Percentiles rank a stretch among this genome's conserved stretches.
Conservation (phyloP, 2,888 invertebrate genomes). For the Saturnia japonica region DNA sequence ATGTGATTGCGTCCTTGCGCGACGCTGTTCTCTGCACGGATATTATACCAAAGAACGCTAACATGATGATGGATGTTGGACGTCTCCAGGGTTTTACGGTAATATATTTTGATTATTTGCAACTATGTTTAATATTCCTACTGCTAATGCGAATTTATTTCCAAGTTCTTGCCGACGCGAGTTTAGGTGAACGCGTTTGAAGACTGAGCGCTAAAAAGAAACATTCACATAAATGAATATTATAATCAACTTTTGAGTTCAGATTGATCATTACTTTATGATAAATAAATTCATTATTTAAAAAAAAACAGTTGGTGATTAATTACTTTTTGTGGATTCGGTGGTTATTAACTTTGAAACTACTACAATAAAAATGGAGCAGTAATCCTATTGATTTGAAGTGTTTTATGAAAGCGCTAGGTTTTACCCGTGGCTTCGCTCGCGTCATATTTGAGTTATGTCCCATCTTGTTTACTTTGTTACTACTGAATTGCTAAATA, state of each 20-base stretch:
- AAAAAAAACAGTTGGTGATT: too few species aligned
- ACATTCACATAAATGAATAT: not conserved
- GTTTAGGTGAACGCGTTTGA: not conserved
- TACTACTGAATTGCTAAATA: too few species aligned
- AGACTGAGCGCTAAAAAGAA: not conserved
- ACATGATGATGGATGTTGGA: conserved; percentile 99
- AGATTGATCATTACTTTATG: too few species aligned
- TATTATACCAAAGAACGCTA: conserved; percentile 97
- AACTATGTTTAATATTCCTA: conserved; percentile 5
- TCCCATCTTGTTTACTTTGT: too few species aligned
- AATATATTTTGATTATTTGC: conserved; percentile 43
- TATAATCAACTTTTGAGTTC: not conserved
- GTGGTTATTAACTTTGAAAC: too few species aligned
- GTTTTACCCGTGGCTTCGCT: too few species aligned
- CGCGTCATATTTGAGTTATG: too few species aligned
- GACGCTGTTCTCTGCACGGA: conserved; percentile 94
- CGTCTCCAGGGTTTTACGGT: conserved; percentile 97
- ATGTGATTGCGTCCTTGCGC: conserved; percentile 89
- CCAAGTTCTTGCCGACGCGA: conserved; percentile 17
- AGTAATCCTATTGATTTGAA: too few species aligned
- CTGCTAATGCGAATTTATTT: conserved; percentile 30
- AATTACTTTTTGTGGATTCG: too few species aligned
- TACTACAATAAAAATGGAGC: too few species aligned
- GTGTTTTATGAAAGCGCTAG: too few species aligned
- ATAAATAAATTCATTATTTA: too few species aligned